Percentiles rank a stretch among this genome's conserved stretches.
phyloP scores from a whole-genome alignment of 2,888 invertebrate genomes.

The Exocentrus adspersus region DNA sequence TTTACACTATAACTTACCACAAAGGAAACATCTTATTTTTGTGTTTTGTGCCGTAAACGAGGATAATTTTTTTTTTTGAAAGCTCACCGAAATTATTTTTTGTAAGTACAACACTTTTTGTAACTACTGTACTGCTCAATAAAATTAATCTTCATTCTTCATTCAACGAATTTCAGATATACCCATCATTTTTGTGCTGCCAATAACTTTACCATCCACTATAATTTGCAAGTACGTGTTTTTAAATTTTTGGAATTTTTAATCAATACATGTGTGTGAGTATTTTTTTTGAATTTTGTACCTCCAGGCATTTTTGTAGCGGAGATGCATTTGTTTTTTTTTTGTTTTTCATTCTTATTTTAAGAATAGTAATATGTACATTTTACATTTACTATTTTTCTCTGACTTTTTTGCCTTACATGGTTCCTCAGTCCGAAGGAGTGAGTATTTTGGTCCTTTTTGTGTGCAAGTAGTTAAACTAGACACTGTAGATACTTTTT shows the following conservation, averaged over 20 bases:
- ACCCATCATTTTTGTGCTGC: too few relatives aligned
- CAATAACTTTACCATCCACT: too few relatives aligned
- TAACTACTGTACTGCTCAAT: too few relatives aligned
- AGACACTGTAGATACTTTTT: conserved; percentile 55
- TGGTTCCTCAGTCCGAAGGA: conserved; percentile 75
- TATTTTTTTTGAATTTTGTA: conserved; percentile 57
- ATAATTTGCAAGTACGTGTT: conserved; percentile 12
- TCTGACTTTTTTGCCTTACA: conserved; percentile 78
- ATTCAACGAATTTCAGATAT: too few relatives aligned
- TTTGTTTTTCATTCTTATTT: conserved; percentile 50
- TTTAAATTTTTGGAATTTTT: conserved; percentile 35
- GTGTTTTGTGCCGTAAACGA: too few relatives aligned
- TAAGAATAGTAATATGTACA: conserved; percentile 55
- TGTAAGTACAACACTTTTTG: too few relatives aligned
- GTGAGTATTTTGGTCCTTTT: conserved; percentile 74
- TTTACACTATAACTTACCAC: too few relatives aligned
- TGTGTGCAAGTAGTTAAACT: conserved; percentile 62
- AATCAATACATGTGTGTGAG: conserved; percentile 78
- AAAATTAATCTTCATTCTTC: too few relatives aligned
- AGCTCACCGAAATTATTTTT: too few relatives aligned
- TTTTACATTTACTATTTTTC: conserved; percentile 65
- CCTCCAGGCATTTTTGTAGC: conserved; percentile 66
- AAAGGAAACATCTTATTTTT: too few relatives aligned
- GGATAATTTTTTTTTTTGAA: too few relatives aligned
- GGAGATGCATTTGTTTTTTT: conserved; percentile 56